phyloP scores from a whole-genome alignment of 2,888 invertebrate genomes.

The Tricholauxania praeusta region DNA sequence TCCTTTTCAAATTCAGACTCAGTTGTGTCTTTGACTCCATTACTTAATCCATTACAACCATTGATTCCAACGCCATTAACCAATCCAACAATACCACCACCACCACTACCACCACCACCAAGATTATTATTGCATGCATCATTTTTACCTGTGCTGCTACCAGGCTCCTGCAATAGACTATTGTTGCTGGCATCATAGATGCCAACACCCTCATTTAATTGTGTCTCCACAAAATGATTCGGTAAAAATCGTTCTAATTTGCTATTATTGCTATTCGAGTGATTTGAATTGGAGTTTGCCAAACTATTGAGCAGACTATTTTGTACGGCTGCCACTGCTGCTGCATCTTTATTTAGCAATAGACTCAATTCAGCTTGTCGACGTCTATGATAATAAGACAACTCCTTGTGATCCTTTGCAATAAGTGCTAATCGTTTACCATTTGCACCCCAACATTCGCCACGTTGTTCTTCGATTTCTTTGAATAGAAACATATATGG shows the following conservation, averaged over 20 bases:
- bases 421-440: conserved; percentile 63
- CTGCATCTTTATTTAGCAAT: conserved; percentile 59
- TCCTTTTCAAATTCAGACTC: conserved; percentile 57
- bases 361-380: conserved; percentile 63
- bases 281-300: conserved; percentile 57
- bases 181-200: conserved; percentile 55
- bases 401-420: conserved; percentile 63
- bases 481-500: conserved; percentile 67
- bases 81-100: conserved; percentile 39
- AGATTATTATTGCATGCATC: conserved; percentile 44
- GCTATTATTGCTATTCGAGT: conserved; percentile 57
- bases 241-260: conserved; percentile 64
- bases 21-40: conserved; percentile 4
- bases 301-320: conserved; percentile 57
- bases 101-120: conserved; percentile 46
- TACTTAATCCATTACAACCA: conserved; percentile 25
- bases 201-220: conserved; percentile 57
- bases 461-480: conserved; percentile 67
- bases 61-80: conserved; percentile 32
- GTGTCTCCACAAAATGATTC: conserved; percentile 66
- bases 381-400: conserved; percentile 66
- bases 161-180: conserved; percentile 51
- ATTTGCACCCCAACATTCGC: conserved; percentile 66
- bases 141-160: conserved; percentile 53
- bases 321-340: conserved; percentile 47